phyloP scores from a whole-genome alignment of 2,113 vertebrate genomes.

The Rhinoderma darwinii region DNA sequence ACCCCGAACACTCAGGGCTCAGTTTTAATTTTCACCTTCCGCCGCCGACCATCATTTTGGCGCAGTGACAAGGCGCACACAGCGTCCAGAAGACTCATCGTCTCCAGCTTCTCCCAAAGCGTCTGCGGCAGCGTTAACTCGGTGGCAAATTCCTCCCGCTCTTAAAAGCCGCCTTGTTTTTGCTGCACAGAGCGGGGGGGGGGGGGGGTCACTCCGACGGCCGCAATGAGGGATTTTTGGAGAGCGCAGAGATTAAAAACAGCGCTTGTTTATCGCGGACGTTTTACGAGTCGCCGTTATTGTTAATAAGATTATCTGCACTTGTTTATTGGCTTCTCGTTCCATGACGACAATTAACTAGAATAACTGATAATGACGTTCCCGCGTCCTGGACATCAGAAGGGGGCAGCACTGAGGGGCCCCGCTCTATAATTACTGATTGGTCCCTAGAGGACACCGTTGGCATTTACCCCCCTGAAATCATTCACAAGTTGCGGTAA shows the following conservation, averaged over 20 bases:
- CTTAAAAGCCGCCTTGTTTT: not conserved
- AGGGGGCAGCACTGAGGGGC: no score
- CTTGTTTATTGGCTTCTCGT: not conserved
- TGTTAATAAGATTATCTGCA: not conserved
- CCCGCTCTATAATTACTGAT: no score
- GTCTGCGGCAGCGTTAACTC: not conserved
- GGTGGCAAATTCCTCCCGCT: constrained; percentile 14
- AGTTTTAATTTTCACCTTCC: no score
- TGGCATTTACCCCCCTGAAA: no score
- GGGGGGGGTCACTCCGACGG: not conserved
- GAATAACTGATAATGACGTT: no score
- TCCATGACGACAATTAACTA: no score
- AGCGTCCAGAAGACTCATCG: not conserved
- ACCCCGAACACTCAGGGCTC: no score
- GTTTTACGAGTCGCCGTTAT: not conserved
- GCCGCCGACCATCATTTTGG: not conserved
- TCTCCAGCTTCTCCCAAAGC: not conserved
- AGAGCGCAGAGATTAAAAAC: not conserved
- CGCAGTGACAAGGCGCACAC: not conserved
- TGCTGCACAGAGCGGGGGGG: not conserved
- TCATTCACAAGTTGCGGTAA: no score
- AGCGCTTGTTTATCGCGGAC: not conserved
- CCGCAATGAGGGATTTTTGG: not conserved
- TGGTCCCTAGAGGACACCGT: no score
- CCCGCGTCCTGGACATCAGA: no score